Evolutionary conservation across 2,888 invertebrate genomes (phyloP).

Genomic region (Ctena decussata): DNA sequence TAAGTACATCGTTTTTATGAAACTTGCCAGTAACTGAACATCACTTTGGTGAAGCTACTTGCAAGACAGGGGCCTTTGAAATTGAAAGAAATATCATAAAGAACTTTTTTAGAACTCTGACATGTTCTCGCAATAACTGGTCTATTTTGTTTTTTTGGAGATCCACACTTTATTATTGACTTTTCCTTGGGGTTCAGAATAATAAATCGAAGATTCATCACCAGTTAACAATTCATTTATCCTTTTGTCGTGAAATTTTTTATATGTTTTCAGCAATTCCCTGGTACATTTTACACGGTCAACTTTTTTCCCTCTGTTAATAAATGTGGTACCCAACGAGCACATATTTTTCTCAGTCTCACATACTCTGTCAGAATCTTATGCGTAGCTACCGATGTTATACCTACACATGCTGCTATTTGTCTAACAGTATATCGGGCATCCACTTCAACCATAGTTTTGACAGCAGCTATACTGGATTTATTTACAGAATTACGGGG

Average conservation of each 20-base stretch:
- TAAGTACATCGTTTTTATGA: neutral
- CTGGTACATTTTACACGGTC: slow-evolving; percentile 1
- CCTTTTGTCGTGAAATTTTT: neutral
- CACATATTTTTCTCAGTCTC: no score
- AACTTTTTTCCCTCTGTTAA: slow-evolving; percentile 7
- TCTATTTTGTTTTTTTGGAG: neutral
- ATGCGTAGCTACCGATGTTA: no score
- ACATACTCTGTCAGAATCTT: no score
- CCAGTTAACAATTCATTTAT: neutral
- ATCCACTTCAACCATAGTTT: no score
- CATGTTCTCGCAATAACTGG: neutral
- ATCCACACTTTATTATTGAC: slow-evolving; percentile 6
- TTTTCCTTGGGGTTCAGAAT: neutral
- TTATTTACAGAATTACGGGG: no score
- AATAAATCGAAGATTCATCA: slow-evolving; percentile 1
- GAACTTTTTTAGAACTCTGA: neutral
- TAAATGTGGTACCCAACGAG: no score
- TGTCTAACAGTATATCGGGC: no score
- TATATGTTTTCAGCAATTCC: neutral
- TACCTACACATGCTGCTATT: no score
- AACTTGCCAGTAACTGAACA: neutral
- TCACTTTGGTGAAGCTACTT: neutral
- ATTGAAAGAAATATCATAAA: neutral
- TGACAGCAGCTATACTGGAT: no score
- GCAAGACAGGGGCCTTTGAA: neutral